Evolutionary conservation across 2,797 vertebrate species (phyloP).

Genomic region (Mus caroli): DNA sequence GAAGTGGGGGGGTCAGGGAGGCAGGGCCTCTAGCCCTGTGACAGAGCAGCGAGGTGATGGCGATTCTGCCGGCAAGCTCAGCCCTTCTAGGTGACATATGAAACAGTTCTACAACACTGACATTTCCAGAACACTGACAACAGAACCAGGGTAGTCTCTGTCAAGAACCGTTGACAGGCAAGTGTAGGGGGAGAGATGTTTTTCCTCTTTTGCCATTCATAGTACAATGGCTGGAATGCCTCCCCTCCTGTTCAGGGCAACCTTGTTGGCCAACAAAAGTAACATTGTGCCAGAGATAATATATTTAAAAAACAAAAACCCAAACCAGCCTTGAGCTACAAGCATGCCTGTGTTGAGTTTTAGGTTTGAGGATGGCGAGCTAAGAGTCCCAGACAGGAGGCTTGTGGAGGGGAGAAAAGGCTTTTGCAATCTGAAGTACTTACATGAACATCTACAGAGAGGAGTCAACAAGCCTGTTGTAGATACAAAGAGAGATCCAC

Average conservation of each 20-base stretch:
- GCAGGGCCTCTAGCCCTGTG: slow-evolving; percentile 63
- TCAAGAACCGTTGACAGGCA: slow-evolving; percentile 64
- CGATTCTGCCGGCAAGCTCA: slow-evolving; percentile 78
- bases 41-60: slow-evolving; percentile 74
- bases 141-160: slow-evolving; percentile 47
- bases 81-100: slow-evolving; percentile 41
- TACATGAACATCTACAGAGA: slow-evolving; percentile 86
- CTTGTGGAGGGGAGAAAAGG: slow-evolving; percentile 85
- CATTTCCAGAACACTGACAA: slow-evolving; percentile 84
- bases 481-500: slow-evolving; percentile 84
- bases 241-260: slow-evolving; percentile 72
- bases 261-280: slow-evolving; percentile 66
- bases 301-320: slow-evolving; percentile 45
- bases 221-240: slow-evolving; percentile 69
- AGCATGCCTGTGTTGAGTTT: slow-evolving; percentile 85
- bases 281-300: slow-evolving; percentile 76
- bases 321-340: slow-evolving; percentile 79
- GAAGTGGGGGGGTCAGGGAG: neutral
- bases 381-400: slow-evolving; percentile 83
- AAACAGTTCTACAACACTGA: slow-evolving; percentile 62
- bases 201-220: slow-evolving; percentile 65
- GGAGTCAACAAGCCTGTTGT: slow-evolving; percentile 84
- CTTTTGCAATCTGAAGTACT: slow-evolving; percentile 86
- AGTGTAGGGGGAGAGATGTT: slow-evolving; percentile 32
- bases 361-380: slow-evolving; percentile 89